Percentiles rank a stretch among this genome's conserved stretches.
Conservation (phyloP, 2,888 invertebrate species). For the Campoplex capitator region DNA sequence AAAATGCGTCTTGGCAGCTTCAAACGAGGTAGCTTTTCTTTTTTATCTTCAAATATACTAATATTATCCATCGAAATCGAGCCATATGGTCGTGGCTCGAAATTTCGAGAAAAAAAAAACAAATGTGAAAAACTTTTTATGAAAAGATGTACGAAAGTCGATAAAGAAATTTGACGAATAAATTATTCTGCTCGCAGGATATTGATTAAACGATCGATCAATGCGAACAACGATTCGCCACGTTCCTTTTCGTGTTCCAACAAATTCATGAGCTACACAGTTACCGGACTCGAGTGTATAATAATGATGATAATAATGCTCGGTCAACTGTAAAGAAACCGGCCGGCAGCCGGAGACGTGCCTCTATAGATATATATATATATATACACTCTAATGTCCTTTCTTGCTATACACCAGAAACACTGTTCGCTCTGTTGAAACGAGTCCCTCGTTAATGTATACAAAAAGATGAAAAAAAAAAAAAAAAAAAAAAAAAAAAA, state of each 20-base stretch:
- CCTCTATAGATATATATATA: conserved; percentile 5
- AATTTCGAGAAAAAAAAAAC: neutral
- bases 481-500: too few relatives aligned
- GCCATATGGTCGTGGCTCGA: conserved; percentile 11
- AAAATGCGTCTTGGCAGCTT: conserved; percentile 83
- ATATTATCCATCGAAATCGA: neutral
- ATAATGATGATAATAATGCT: conserved; percentile 48
- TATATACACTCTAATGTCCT: too few relatives aligned
- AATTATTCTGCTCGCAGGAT: neutral
- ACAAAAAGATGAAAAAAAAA: neutral
- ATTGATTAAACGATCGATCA: neutral
- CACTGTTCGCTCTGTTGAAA: conserved; percentile 8
- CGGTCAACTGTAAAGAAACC: conserved; percentile 61
- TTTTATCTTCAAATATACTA: neutral
- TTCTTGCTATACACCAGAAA: conserved; percentile 8
- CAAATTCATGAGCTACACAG: conserved; percentile 29
- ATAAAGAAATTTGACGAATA: neutral
- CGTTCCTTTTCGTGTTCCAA: conserved; percentile 13
- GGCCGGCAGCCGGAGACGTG: conserved; percentile 42
- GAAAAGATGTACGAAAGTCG: neutral
- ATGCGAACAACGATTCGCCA: neutral
- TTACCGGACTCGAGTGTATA: conserved; percentile 38
- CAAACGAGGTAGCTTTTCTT: conserved; percentile 79
- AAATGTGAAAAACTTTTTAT: neutral
- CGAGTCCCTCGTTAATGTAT: conserved; percentile 30